Percentiles rank a stretch among this genome's conserved stretches.
Conservation (phyloP, 1,140 invertebrate genomes). For the Mercenaria mercenaria region DNA sequence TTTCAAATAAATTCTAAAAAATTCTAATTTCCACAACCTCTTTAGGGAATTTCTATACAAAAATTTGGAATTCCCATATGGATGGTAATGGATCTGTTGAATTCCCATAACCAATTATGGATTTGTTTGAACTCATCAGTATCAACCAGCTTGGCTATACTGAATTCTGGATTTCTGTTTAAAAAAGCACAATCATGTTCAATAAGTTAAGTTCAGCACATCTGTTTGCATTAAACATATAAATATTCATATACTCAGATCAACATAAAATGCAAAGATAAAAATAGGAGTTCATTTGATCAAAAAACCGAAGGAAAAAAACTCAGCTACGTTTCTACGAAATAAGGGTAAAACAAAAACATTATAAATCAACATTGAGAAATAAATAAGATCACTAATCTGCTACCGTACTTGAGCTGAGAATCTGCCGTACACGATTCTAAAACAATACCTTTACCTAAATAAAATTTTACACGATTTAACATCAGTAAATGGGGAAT, state of each 20-base stretch:
- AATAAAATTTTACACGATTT: conserved; percentile 64
- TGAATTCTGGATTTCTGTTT: too few relatives aligned
- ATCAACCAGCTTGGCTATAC: too few relatives aligned
- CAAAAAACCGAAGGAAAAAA: neutral
- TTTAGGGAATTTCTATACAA: too few relatives aligned
- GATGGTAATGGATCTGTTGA: too few relatives aligned
- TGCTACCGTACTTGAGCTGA: conserved; percentile 55
- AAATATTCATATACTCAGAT: conserved; percentile 1
- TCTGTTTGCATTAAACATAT: neutral
- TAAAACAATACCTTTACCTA: conserved; percentile 58
- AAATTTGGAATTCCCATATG: too few relatives aligned
- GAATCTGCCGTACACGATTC: conserved; percentile 3
- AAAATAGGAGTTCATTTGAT: conserved; percentile 21
- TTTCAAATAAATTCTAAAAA: too few relatives aligned
- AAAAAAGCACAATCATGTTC: neutral
- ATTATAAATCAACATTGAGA: conserved; percentile 50
- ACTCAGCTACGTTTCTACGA: neutral
- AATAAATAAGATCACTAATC: conserved; percentile 54
- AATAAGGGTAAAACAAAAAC: conserved; percentile 30
- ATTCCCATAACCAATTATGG: too few relatives aligned
- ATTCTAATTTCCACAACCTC: too few relatives aligned
- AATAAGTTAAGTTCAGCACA: neutral
- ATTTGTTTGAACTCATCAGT: too few relatives aligned
- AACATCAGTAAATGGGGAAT: conserved; percentile 63
- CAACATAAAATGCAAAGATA: conserved; percentile 8